phyloP scores from a whole-genome alignment of 2,888 invertebrate species.

The Aporophyla nigra region DNA sequence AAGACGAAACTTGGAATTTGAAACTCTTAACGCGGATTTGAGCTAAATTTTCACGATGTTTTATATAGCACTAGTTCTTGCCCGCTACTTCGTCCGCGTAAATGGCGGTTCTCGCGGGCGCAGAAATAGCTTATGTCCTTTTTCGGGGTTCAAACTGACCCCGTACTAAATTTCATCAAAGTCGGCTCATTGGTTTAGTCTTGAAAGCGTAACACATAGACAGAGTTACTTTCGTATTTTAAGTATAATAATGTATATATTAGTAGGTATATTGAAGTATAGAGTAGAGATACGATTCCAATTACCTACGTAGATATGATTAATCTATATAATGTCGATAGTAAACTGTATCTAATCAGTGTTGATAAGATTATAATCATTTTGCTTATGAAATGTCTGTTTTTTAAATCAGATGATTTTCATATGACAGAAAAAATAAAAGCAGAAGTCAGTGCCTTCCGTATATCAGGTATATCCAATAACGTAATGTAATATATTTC shows the following conservation, averaged over 20 bases:
- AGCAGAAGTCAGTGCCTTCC: not conserved
- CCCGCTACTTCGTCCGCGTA: too few relatives aligned
- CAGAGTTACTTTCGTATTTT: too few relatives aligned
- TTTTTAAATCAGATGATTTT: not conserved
- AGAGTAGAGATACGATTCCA: not conserved
- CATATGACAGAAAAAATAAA: not conserved
- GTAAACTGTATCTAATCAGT: not conserved
- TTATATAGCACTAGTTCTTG: too few relatives aligned
- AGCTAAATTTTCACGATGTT: not conserved
- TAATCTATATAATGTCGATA: not conserved
- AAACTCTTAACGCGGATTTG: not conserved
- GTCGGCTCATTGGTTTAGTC: too few relatives aligned
- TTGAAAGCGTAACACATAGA: too few relatives aligned
- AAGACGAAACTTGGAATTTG: not conserved
- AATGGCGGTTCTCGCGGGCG: too few relatives aligned
- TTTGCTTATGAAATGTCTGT: not conserved
- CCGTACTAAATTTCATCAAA: too few relatives aligned
- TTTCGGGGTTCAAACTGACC: too few relatives aligned
- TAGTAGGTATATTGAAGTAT: too few relatives aligned
- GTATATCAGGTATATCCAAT: constrained; percentile 1
- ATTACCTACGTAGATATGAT: constrained; percentile 12
- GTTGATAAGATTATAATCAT: constrained; percentile 25
- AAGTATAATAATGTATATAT: too few relatives aligned
- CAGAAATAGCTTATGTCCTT: too few relatives aligned
- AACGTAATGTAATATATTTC: constrained; percentile 15